Base-by-base conservation (phyloP, 2,888 invertebrate species). In the Hydroisotoma schaefferi region DNA sequence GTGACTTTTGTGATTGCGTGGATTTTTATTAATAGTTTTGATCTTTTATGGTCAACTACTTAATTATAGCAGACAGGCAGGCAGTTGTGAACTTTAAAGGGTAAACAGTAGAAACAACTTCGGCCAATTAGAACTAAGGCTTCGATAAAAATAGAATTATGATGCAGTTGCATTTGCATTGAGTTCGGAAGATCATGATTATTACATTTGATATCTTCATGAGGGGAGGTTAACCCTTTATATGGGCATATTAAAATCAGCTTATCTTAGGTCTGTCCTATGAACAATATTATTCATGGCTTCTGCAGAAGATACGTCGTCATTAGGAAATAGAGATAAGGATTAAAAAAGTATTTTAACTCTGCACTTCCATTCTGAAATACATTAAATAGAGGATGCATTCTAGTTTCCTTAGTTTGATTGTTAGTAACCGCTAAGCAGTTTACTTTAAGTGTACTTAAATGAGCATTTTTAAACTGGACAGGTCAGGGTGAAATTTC, bases 201-300 rank as follows among this genome's bases (percentile, higher is more conserved):
- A 15, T 5, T 40, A 40, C 15, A 40, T 33, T 40, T n/a, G n/a
- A n/a, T n/a, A 20, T 40, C 40, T 40, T 40, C 40, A 40, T 40
- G 40, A 12, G 28, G 43, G 29, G 33, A 28, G 43, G 44, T 44
- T 43, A 37, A 38, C 23, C 25, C 56, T 57, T 25, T 40, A 57
- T 57, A 49, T 57, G 57, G 57, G 48, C 57, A 57, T 57, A 49
- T 57, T 48, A 49, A 55, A 44, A 33, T 37, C 38, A 55, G 37
- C 43, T 52, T 33, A 40, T 40, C n/a, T n/a, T n/a, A n/a, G n/a
- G n/a, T n/a, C n/a, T n/a, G n/a, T n/a, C n/a, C n/a, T n/a, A n/a
- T n/a, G n/a, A n/a, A n/a, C n/a, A n/a, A n/a, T n/a, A n/a, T n/a
- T n/a, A n/a, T n/a, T n/a, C n/a, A n/a, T n/a, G n/a, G n/a, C n/a